Base-by-base conservation (phyloP, 1,140 invertebrate species). In the Drosophila hydei region DNA sequence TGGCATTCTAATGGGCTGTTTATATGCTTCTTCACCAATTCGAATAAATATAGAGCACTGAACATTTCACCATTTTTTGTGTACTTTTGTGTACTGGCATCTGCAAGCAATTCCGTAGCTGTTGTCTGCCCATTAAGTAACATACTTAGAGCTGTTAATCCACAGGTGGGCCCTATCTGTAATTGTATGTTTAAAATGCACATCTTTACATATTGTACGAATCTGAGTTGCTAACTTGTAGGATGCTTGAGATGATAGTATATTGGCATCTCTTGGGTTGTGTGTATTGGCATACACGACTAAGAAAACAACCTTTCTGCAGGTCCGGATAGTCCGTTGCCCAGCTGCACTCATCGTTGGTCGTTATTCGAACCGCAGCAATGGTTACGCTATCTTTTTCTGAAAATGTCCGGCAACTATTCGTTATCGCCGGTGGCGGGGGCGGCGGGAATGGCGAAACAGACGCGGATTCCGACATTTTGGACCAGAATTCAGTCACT, bases 21-120 rank as follows among this genome's bases (percentile, higher is more conserved):
- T 7, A 88, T 21, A 56, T 88, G 21, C 2, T 71, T 79, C n/a
- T 33, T n/a, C 0, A 68, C 59, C 6, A 88, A 25, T 19, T 88
- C 47, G 23, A 36, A 93, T 93, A 96, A 95, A 77, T 95, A 93
- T 65, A 94, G 93, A 9, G 94, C 95, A 90, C 96, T 97, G 79
- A 97, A 97, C 92, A 98, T 95, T 94, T 98, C 97, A 3, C 97
- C 97, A 77, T 96, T 95, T 72, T 94, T 94, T 5, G 95, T 96
- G 77, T 94, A 97, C 3, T 94, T 93, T 71, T 92, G 90, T 2
- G 91, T 83, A 90, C 93, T 93, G 5, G 96, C 95, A 77, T 93
- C 36, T 93, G 91, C 14, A 94, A 91, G 38, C 5, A 97, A 91
- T 58, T 95, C 92, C 21, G 93, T 91, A 1, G 95, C 91, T 2